Evolutionary conservation across 1,140 invertebrate genomes (phyloP), one percentile per base, ranked within the genome.

Genomic region (Chironomus tepperi): DNA sequence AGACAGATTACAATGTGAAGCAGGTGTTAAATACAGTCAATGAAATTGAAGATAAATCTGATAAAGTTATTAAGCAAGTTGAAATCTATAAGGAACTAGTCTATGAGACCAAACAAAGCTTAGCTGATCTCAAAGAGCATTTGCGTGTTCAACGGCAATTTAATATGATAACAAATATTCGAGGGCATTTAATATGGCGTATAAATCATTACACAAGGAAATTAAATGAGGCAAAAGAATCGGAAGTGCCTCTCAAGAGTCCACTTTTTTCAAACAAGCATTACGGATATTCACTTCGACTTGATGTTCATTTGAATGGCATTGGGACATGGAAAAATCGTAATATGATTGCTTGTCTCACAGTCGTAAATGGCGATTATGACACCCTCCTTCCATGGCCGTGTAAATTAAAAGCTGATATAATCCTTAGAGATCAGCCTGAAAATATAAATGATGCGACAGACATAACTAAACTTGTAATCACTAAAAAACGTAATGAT

Each of bases 311-410:
- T 78, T 77, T 91, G 18, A 91, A 92, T 77, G 90, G 90, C 8
- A 85, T 89, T 42, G 89, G 89, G 6, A 89, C 89, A 75, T 91
- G 90, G 90, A 89, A 87, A 77, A 89, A 88, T 0, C 85, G 90
- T 0, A 88, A 91, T 77, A 78, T 90, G 72, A 89, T 90, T 7
- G 86, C 87, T 1, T 89, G 88, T 12, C 79, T 91, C 10, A 85
- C 87, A 70, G 85, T 90, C 7, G 80, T 91, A 7, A 83, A 85
- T 8, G 89, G 90, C 0, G 88, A 89, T 73, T 91, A 88, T 82
- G 90, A 91, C 83, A 83, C 88, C 0, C 77, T 91, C 42, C 80
- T 91, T 75, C 83, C 85, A 73, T 91, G 90, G 90, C 90, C 90
- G 0, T 90, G 89, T 75, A 81, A 87, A 64, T 80, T 91, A 6